A percentile compares a stretch with the other conserved stretches of the same genome.
Conservation (phyloP, 2,113 vertebrate genomes). For the Condylura cristata region DNA sequence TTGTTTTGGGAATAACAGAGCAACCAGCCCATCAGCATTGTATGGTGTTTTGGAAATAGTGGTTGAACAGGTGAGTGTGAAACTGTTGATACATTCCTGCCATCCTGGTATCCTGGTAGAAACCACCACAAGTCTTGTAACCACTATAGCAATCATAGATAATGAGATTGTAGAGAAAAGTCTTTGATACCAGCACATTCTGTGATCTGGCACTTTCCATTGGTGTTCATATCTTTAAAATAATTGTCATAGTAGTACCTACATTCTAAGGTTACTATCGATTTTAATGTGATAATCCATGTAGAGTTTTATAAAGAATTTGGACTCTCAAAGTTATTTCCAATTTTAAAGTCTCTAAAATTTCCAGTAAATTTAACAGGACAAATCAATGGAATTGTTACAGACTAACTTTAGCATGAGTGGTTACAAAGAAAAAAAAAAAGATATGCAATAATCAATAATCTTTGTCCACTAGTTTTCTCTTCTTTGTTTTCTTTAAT, state of each 20-base stretch:
- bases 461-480: background rate
- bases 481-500: background rate
- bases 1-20: background rate
- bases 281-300: background rate
- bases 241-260: background rate
- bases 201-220: background rate
- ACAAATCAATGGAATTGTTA: background rate
- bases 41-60: background rate
- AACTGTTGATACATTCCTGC: background rate
- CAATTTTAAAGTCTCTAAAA: background rate
- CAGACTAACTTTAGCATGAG: background rate
- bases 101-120: background rate
- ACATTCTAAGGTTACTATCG: background rate
- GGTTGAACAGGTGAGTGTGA: background rate
- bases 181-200: background rate
- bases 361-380: background rate
- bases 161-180: background rate
- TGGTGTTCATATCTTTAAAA: background rate
- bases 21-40: background rate
- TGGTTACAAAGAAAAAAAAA: background rate
- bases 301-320: background rate
- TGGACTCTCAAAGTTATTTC: background rate
- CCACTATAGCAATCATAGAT: background rate
- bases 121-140: background rate
- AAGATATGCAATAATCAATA: background rate